phyloP scores from a whole-genome alignment of 92 coral and sea anemone genomes.

The Paramuricea clavata region DNA sequence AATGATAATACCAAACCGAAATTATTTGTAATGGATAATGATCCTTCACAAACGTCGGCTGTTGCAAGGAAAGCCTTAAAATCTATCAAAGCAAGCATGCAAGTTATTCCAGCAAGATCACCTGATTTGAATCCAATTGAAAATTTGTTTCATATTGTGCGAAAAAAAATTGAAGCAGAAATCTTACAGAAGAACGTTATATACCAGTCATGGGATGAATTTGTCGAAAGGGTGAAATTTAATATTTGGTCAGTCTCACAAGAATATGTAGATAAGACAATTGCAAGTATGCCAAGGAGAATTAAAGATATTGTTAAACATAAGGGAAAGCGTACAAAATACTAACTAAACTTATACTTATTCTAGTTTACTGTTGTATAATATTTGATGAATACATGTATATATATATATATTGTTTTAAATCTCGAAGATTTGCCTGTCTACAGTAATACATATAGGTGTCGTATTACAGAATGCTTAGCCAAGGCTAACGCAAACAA shows the following conservation, averaged over 20 bases:
- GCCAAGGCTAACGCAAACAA: no score
- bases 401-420: no score
- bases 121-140: slow-evolving; percentile 36
- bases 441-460: no score
- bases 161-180: background rate
- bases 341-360: no score
- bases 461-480: no score
- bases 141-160: slow-evolving; percentile 4
- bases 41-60: no score
- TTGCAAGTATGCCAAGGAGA: slow-evolving; percentile 2
- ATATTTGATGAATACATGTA: no score
- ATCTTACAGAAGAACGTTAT: slow-evolving; percentile 15
- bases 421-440: no score
- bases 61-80: no score
- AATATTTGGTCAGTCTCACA: slow-evolving; percentile 22
- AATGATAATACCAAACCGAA: slow-evolving; percentile 28
- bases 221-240: slow-evolving; percentile 15
- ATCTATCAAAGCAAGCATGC: slow-evolving; percentile 5
- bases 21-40: slow-evolving; percentile 70
- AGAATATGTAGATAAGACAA: slow-evolving; percentile 30
- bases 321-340: no score
- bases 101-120: slow-evolving; percentile 39
- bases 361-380: no score
- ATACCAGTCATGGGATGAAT: slow-evolving; percentile 14
- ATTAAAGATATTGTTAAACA: slow-evolving; percentile 13